phyloP scores from a whole-genome alignment of 2,888 invertebrate genomes.

The Fissipunctia ypsillon region DNA sequence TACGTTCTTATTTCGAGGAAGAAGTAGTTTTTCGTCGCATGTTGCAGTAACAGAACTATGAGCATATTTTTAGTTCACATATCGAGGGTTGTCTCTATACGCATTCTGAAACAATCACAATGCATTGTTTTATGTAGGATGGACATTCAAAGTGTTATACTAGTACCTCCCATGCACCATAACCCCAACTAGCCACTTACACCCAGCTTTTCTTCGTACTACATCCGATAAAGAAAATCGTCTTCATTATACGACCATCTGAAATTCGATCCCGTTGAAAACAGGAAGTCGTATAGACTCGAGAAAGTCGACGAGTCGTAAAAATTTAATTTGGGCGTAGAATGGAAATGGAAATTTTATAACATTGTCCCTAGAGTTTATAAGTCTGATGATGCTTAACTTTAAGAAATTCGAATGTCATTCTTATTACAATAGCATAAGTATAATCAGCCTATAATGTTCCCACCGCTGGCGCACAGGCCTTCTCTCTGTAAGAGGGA shows the following conservation, averaged over 20 bases:
- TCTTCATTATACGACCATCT: slow-evolving; percentile 18
- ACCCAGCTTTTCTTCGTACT: slow-evolving; percentile 1
- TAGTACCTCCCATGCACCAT: too few relatives aligned
- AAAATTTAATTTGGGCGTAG: slow-evolving; percentile 36
- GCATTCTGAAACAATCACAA: too few relatives aligned
- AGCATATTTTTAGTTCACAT: too few relatives aligned
- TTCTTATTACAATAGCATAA: neutral
- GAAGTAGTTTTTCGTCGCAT: too few relatives aligned
- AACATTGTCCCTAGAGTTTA: slow-evolving; percentile 18
- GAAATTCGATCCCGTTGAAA: slow-evolving; percentile 37
- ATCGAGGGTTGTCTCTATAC: too few relatives aligned
- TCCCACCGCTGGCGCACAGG: too few relatives aligned
- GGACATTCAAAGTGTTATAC: too few relatives aligned
- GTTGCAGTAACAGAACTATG: too few relatives aligned
- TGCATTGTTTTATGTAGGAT: too few relatives aligned
- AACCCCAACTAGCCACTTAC: neutral
- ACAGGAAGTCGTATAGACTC: slow-evolving; percentile 29
- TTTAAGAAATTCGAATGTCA: slow-evolving; percentile 4
- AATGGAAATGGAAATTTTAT: slow-evolving; percentile 34
- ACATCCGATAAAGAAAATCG: slow-evolving; percentile 18
- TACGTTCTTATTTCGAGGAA: too few relatives aligned
- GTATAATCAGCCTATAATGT: too few relatives aligned
- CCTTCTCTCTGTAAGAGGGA: too few relatives aligned
- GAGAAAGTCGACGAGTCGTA: slow-evolving; percentile 26
- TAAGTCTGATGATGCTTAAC: slow-evolving; percentile 10